Base-by-base conservation (phyloP, 2,888 invertebrate species). In the Temnothorax ravouxi region DNA sequence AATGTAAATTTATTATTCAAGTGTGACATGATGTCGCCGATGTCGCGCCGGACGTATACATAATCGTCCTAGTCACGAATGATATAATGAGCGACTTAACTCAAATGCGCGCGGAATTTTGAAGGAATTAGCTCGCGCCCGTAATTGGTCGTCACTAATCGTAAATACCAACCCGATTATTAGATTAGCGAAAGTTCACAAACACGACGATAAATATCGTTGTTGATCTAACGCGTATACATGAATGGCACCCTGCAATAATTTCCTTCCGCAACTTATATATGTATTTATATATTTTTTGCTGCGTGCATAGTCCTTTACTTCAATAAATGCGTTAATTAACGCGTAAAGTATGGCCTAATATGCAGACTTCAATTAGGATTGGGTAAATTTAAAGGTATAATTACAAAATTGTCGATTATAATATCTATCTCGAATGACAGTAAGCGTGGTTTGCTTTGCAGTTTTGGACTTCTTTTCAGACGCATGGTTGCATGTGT, bases 171-270 rank as follows among this genome's bases (percentile, higher is more conserved):
- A 44, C 2, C 13, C 25, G 21, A 50, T 38, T 38, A 59, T 72
- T 59, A 71, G 59, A 77, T 41, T 34, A 79, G 79, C 59, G 47
- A 72, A 72, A 80, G 71, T 80, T 59, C 18, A 21, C 72, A 29
- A 44, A 44, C 13, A 25, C 21, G 25, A 41, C 13, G 13, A 56
- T 79, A 29, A 69, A 54, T 54, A 9, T 67, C 44, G 44, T 21
- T 67, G 61, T 11, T 71, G 18, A 8, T 29, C 15, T 71, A 47
- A 71, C 3, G 29, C 38, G 21, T 47, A 15, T 47, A 21, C 41
- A 25, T 34, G 25, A 80, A 59, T 38, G 34, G 5, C 47, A 11
- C 47, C 3, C 59, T 59, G 59, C 13, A 72, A 50, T 34, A 69
- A 56, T 77, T 67, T 54, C 6, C 21, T 77, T 79, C 29, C 54